phyloP scores from a whole-genome alignment of 2,797 vertebrate genomes.

The Chlorospingus semifuscus region DNA sequence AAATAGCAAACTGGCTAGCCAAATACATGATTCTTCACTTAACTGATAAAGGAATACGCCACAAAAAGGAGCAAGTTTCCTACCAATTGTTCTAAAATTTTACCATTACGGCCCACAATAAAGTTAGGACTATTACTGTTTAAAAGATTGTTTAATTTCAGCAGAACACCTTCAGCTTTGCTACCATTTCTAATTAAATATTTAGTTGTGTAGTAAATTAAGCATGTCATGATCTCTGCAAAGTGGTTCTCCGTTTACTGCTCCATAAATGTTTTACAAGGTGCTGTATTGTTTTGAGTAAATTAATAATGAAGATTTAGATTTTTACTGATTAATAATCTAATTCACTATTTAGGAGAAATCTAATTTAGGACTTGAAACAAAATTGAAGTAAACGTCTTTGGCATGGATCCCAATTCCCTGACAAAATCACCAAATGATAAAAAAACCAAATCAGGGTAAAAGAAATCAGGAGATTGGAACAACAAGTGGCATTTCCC shows the following conservation, averaged over 20 bases:
- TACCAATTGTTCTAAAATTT: background rate
- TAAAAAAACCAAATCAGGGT: background rate
- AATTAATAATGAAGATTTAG: conserved; percentile 80
- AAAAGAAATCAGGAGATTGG: background rate
- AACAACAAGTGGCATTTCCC: background rate
- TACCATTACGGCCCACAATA: background rate
- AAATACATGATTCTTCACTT: background rate
- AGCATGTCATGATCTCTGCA: conserved; percentile 56
- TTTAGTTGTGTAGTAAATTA: conserved; percentile 74
- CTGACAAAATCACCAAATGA: background rate
- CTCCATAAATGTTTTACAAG: conserved; percentile 79
- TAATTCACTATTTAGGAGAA: conserved; percentile 54
- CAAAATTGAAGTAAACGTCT: conserved; percentile 52
- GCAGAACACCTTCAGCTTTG: conserved; percentile 50
- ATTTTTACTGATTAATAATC: conserved; percentile 77
- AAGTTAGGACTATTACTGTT: conserved; percentile 28
- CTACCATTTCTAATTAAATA: conserved; percentile 73
- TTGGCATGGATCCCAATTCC: conserved; percentile 40
- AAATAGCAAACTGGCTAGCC: background rate
- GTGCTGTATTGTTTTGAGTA: conserved; percentile 70
- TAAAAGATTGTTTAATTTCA: conserved; percentile 61
- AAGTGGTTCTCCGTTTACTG: conserved; percentile 70
- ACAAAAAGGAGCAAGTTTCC: background rate
- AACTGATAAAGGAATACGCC: background rate
- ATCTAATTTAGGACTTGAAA: conserved; percentile 62